Evolutionary conservation across 2,888 invertebrate species (phyloP).

Genomic region (Drosophila austrosaltans): DNA sequence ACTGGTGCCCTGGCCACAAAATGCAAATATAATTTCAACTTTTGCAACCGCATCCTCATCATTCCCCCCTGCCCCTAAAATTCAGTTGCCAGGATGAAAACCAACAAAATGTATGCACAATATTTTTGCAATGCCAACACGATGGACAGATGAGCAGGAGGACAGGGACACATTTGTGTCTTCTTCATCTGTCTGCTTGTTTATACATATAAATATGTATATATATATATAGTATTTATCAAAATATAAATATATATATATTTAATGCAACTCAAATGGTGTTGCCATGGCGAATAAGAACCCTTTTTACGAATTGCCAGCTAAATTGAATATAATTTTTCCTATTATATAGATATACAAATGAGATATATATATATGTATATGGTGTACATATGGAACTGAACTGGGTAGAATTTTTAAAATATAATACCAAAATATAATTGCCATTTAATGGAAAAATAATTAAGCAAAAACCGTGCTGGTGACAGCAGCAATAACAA

Average conservation of each 20-base stretch:
- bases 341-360: constrained; percentile 32
- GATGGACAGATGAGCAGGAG: constrained; percentile 37
- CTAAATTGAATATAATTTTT: constrained; percentile 12
- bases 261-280: constrained; percentile 32
- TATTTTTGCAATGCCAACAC: constrained; percentile 31
- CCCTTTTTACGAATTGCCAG: constrained; percentile 6
- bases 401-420: constrained; percentile 20
- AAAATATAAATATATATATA: neutral
- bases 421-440: constrained; percentile 51
- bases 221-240: neutral
- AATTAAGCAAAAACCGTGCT: constrained; percentile 55
- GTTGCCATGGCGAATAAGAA: constrained; percentile 7
- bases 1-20: constrained; percentile 48
- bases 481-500: constrained; percentile 33
- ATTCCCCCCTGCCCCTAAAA: neutral
- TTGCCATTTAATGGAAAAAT: constrained; percentile 65
- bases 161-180: constrained; percentile 17
- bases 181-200: constrained; percentile 22
- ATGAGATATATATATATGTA: constrained; percentile 13
- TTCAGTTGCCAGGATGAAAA: constrained; percentile 18
- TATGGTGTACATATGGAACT: neutral
- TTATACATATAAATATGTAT: constrained; percentile 8
- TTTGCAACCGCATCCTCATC: constrained; percentile 53
- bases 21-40: constrained; percentile 67
- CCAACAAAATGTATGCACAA: constrained; percentile 47